A percentile compares a stretch with the other conserved stretches of the same genome.
Evolutionary conservation across 2,113 vertebrate genomes (phyloP).

Genomic region (Anoura caudifer): DNA sequence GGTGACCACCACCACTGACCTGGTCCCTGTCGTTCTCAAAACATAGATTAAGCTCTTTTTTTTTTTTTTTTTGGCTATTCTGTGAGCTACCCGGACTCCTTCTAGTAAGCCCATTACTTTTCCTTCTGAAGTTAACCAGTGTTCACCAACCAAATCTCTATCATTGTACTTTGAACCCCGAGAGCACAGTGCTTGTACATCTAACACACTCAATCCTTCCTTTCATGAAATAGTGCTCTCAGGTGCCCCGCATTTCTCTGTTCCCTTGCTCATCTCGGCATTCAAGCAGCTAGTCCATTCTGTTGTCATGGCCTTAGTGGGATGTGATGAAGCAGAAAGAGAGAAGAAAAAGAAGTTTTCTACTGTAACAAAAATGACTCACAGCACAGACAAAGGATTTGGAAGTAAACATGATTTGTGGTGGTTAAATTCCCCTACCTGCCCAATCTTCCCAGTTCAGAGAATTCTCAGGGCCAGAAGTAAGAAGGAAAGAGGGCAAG

Average conservation of each 20-base stretch:
- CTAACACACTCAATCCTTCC: not conserved
- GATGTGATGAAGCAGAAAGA: not conserved
- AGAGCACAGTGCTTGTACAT: not conserved
- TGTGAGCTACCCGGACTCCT: not conserved
- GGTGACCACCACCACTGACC: not conserved
- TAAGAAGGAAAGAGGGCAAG: not conserved
- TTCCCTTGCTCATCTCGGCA: not conserved
- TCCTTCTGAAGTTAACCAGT: not conserved
- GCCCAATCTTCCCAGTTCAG: not conserved
- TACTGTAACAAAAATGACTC: not conserved
- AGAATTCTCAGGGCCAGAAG: not conserved
- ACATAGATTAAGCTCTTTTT: not conserved
- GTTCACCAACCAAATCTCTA: not conserved
- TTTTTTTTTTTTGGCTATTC: not conserved
- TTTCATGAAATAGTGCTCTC: not conserved
- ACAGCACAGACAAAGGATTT: not conserved
- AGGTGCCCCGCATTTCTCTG: not conserved
- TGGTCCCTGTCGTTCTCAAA: not conserved
- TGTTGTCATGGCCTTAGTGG: not conserved
- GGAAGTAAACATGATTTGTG: not conserved
- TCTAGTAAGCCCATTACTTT: not conserved
- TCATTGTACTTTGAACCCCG: not conserved
- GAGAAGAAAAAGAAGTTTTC: not conserved
- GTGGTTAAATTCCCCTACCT: not conserved
- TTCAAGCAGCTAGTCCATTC: not conserved